Evolutionary conservation across 2,797 vertebrate species (phyloP).

Genomic region (Sebastes aleutianus): DNA sequence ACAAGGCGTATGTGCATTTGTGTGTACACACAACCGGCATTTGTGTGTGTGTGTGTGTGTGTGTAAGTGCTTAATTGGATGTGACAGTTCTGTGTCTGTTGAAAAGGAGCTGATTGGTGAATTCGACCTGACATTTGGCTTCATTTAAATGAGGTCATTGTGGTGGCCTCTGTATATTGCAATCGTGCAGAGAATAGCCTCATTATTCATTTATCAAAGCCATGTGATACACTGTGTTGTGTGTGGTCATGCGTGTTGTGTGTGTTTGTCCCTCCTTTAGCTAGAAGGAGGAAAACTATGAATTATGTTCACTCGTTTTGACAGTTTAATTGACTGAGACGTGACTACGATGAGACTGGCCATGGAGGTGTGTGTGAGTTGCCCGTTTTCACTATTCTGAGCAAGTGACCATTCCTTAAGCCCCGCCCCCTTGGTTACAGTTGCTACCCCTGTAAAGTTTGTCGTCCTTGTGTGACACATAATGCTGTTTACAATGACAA

Average conservation of each 20-base stretch:
- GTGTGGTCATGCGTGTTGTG: conserved; percentile 21
- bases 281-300: conserved; percentile 3
- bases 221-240: conserved; percentile 6
- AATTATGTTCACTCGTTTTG: neutral
- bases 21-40: neutral
- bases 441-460: neutral
- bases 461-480: neutral
- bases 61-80: conserved; percentile 23
- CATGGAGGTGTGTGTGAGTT: neutral
- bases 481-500: neutral
- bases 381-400: neutral
- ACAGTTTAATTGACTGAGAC: neutral
- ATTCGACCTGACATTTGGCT: conserved; percentile 58
- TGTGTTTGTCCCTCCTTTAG: neutral
- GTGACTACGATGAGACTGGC: neutral
- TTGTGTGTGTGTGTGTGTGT: neutral
- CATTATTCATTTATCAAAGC: conserved; percentile 48
- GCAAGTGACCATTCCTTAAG: neutral
- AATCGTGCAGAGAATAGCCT: conserved; percentile 25
- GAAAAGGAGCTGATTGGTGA: conserved; percentile 42
- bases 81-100: conserved; percentile 23
- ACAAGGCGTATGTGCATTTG: neutral
- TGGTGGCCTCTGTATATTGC: conserved; percentile 24
- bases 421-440: neutral
- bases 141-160: conserved; percentile 43